These are phyloP conservation scores for Pelodiscus sinensis DNA, from an alignment of 2,113 vertebrate species.

Conservation along the genomic window DNA sequence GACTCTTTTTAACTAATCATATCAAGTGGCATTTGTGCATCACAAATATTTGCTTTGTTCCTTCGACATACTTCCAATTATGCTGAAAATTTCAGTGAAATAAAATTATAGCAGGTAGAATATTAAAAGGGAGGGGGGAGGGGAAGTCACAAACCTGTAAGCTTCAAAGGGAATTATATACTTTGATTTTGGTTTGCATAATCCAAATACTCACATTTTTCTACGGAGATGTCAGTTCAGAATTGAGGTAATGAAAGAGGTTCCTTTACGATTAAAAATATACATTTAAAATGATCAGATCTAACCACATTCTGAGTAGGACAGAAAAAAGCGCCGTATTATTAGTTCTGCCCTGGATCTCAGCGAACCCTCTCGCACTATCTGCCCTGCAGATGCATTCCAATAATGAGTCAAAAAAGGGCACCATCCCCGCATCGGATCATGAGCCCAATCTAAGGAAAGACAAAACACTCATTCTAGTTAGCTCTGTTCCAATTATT, in stretches of 20 bases:
- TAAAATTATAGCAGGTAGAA: slow-evolving; percentile 30
- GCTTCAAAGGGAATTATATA: slow-evolving; percentile 37
- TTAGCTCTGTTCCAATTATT: slow-evolving; percentile 60
- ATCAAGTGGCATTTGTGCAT: slow-evolving; percentile 48
- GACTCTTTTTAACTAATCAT: slow-evolving; percentile 58
- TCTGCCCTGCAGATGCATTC: slow-evolving; percentile 30
- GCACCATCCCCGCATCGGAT: slow-evolving; percentile 72
- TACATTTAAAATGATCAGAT: not conserved
- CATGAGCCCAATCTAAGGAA: slow-evolving; percentile 55
- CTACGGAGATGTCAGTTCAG: slow-evolving; percentile 60
- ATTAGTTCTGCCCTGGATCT: slow-evolving; percentile 30
- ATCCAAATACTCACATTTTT: slow-evolving; percentile 22
- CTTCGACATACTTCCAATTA: slow-evolving; percentile 61
- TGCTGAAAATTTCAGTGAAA: slow-evolving; percentile 36
- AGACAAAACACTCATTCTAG: slow-evolving; percentile 66
- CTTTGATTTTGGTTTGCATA: slow-evolving; percentile 47
- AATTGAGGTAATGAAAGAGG: slow-evolving; percentile 21
- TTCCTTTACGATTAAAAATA: slow-evolving; percentile 37
- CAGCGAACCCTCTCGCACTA: slow-evolving; percentile 38
- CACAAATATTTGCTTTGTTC: slow-evolving; percentile 73
- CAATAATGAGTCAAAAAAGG: slow-evolving; percentile 57
- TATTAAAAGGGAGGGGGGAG: slow-evolving; percentile 39
- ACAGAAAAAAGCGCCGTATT: slow-evolving; percentile 21
- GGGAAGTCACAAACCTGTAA: not conserved
- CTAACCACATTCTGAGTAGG: slow-evolving; percentile 34